phyloP scores from a whole-genome alignment of 2,888 invertebrate genomes.

The Thysanoteuthis rhombus region DNA sequence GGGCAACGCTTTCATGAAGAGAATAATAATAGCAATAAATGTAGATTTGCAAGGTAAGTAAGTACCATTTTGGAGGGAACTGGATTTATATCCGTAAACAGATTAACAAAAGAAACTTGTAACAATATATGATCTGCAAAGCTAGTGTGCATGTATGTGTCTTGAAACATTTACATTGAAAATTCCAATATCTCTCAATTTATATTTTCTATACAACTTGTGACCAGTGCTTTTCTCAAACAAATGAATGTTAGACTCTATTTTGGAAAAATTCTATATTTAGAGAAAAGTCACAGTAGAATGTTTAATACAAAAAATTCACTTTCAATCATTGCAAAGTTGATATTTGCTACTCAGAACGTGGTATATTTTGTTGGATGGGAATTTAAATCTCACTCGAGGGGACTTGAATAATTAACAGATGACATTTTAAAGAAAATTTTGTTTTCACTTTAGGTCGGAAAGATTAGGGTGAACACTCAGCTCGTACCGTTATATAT shows the following conservation, averaged over 20 bases:
- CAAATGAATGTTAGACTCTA: too few species aligned
- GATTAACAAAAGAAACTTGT: neutral
- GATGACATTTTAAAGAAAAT: neutral
- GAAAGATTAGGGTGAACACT: too few species aligned
- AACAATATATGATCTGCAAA: neutral
- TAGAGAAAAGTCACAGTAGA: too few species aligned
- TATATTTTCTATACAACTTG: neutral
- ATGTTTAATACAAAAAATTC: too few species aligned
- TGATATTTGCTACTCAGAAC: too few species aligned
- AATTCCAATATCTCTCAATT: neutral
- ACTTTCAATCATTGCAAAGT: too few species aligned
- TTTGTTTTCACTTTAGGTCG: neutral
- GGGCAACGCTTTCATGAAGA: neutral
- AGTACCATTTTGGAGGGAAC: neutral
- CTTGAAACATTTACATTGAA: neutral
- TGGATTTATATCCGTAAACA: neutral
- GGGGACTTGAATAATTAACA: neutral
- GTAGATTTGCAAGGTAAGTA: neutral
- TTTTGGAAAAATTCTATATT: too few species aligned
- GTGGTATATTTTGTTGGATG: too few species aligned
- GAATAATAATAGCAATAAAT: neutral
- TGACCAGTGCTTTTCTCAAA: neutral
- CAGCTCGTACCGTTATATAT: too few species aligned
- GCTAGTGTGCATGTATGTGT: neutral
- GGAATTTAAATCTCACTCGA: neutral